Base-by-base conservation (phyloP, 2,888 invertebrate genomes). In the Campoletis raptor region DNA sequence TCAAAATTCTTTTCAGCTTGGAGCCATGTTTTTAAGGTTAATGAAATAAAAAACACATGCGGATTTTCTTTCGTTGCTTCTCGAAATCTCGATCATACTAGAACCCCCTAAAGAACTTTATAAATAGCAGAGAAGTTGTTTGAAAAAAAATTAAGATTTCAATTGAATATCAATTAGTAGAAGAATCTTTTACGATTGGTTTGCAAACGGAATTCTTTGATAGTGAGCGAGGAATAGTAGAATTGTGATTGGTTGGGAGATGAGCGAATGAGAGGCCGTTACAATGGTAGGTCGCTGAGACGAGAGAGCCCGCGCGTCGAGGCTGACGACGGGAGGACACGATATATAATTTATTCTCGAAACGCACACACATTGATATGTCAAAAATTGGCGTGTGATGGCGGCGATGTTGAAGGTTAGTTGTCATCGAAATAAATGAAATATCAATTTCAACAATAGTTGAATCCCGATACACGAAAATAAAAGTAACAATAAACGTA, bases 351-450 rank as follows among this genome's bases (percentile, higher is more conserved):
- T 61, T 61, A 61, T 61, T 61, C 61, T 61, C 61, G 42, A 54
- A 73, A 36, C 72, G 54, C 72, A 73, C 57, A 78, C 67, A 76
- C 64, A 76, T 76, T 76, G 92, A 92, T 90, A 92, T 93, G 94
- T 93, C 92, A 92, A 92, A 92, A 91, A 90, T 91, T 87, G 91
- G 91, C 91, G 92, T 93, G 92, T 93, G 92, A 94, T 93, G 94
- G 93, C 93, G 92, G 90, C 92, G 91, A 91, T 94, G 92, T 93
- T 94, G 90, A 94, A 93, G 94, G 94, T 94, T 93, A 93, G 94
- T 92, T 91, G 89, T 91, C 89, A 89, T 87, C 81, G 72, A 87
- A 91, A 91, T 90, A 88, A 85, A 84, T 72, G 83, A 84, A 85
- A 86, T 86, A 24, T 42, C 87, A 61, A 61, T 70, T 83, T 83